phyloP scores from a whole-genome alignment of 2,113 vertebrate species.

The Perca fluviatilis region DNA sequence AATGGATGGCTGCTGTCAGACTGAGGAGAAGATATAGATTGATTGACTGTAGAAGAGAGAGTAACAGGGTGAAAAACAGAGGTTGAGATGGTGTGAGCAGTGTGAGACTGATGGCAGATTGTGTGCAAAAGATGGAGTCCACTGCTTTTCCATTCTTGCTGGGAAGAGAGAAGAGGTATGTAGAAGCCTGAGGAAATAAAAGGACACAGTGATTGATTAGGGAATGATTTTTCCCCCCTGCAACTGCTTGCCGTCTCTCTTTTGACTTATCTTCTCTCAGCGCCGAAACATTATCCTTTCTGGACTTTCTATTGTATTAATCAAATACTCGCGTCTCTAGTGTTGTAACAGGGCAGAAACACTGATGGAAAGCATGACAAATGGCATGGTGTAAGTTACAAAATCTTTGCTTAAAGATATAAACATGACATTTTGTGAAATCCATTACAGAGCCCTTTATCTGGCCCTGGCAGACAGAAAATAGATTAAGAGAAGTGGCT shows the following conservation, averaged over 20 bases:
- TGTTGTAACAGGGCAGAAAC: slow-evolving; percentile 2
- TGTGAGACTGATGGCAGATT: slow-evolving; percentile 56
- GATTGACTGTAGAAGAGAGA: slow-evolving; percentile 40
- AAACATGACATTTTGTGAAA: slow-evolving; percentile 29
- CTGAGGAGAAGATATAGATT: slow-evolving; percentile 41
- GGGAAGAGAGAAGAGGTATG: slow-evolving; percentile 1
- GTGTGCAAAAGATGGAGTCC: slow-evolving; percentile 29
- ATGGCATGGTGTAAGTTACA: slow-evolving; percentile 20
- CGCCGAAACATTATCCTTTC: slow-evolving; percentile 15
- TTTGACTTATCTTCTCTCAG: slow-evolving; percentile 1
- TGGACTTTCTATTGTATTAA: slow-evolving; percentile 14
- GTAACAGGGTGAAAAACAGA: slow-evolving; percentile 42
- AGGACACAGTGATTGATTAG: slow-evolving; percentile 39
- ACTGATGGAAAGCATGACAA: slow-evolving; percentile 26
- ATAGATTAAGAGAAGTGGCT: neutral
- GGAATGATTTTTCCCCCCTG: slow-evolving; percentile 23
- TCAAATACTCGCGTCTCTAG: neutral
- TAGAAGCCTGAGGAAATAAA: slow-evolving; percentile 27
- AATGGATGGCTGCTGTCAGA: slow-evolving; percentile 61
- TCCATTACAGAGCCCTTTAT: slow-evolving; percentile 16
- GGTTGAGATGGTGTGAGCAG: slow-evolving; percentile 36
- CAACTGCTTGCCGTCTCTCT: neutral
- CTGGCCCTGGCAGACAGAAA: slow-evolving; percentile 19
- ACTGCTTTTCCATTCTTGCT: slow-evolving; percentile 18
- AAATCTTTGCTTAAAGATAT: slow-evolving; percentile 21